Base-by-base conservation (phyloP, 1,140 invertebrate species). In the Paracyclopina nana region DNA sequence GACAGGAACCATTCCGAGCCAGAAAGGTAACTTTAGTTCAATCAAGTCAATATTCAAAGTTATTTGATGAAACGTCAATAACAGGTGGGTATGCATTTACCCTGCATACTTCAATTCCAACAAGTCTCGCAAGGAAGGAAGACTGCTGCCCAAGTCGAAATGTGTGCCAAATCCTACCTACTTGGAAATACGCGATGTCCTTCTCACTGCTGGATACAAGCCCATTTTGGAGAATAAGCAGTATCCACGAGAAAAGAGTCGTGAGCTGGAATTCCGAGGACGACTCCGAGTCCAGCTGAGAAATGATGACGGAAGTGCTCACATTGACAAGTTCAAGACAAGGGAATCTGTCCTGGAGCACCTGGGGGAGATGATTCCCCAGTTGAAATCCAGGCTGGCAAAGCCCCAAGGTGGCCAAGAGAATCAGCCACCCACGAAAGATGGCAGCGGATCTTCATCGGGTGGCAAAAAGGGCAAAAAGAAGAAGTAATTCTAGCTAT, bases 1-100 rank as follows among this genome's bases (percentile, higher is more conserved):
- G n/a, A n/a, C n/a, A n/a, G n/a, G n/a, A n/a, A n/a, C n/a, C n/a
- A n/a, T n/a, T n/a, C n/a, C n/a, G n/a, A n/a, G n/a, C n/a, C n/a
- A n/a, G n/a, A n/a, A n/a, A 2, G n/a, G n/a, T n/a, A n/a, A n/a
- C n/a, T n/a, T n/a, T n/a, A n/a, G n/a, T n/a, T n/a, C n/a, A n/a
- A n/a, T n/a, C n/a, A n/a, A n/a, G n/a, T n/a, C n/a, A n/a, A n/a
- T n/a, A n/a, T n/a, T n/a, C n/a, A n/a, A n/a, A n/a, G n/a, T n/a
- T n/a, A n/a, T n/a, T n/a, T n/a, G n/a, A n/a, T n/a, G n/a, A n/a
- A n/a, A n/a, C n/a, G n/a, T n/a, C n/a, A n/a, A n/a, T n/a, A n/a
- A n/a, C n/a, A n/a, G 90, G 59, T 97, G 91, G 91, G 75, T 95
- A 50, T 91, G 85, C 59, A 81, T 98, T 50, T 97, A 97, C 68